Percentiles rank a stretch among this genome's conserved stretches.
Evolutionary conservation across 2,797 vertebrate species (phyloP).

Genomic region (Silurus lanzhouensis): DNA sequence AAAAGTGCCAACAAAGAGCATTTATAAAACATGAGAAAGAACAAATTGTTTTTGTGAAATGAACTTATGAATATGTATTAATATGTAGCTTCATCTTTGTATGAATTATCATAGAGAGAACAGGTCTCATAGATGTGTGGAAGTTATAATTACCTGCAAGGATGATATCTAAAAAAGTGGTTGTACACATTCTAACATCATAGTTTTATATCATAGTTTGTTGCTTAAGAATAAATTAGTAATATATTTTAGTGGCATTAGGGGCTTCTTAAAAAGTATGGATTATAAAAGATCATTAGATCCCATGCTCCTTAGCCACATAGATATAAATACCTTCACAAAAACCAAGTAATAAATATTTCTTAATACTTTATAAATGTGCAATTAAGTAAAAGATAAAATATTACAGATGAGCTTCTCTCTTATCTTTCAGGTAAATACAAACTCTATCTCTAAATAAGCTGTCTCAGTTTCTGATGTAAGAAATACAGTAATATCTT

Average conservation of each 20-base stretch:
- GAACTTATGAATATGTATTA: too few species aligned
- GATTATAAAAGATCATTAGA: neutral
- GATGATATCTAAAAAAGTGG: neutral
- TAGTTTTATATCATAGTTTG: neutral
- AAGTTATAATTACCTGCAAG: neutral
- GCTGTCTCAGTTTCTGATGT: neutral
- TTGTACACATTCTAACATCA: neutral
- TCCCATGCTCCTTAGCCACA: neutral
- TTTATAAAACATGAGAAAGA: neutral
- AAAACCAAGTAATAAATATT: neutral
- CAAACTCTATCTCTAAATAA: neutral
- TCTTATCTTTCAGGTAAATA: neutral
- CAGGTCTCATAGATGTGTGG: neutral
- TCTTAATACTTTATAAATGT: neutral
- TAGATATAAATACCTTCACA: neutral
- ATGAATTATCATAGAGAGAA: neutral
- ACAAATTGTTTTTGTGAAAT: neutral
- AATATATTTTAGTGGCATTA: neutral
- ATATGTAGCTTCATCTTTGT: neutral
- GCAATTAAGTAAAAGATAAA: neutral
- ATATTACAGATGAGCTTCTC: neutral
- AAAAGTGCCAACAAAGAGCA: neutral
- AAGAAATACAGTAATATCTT: neutral
- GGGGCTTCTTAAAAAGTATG: neutral
- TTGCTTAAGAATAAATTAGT: neutral